Evolutionary conservation across 1,140 invertebrate genomes (phyloP), one percentile per base, ranked within the genome.

Genomic region (Polyergus mexicanus): DNA sequence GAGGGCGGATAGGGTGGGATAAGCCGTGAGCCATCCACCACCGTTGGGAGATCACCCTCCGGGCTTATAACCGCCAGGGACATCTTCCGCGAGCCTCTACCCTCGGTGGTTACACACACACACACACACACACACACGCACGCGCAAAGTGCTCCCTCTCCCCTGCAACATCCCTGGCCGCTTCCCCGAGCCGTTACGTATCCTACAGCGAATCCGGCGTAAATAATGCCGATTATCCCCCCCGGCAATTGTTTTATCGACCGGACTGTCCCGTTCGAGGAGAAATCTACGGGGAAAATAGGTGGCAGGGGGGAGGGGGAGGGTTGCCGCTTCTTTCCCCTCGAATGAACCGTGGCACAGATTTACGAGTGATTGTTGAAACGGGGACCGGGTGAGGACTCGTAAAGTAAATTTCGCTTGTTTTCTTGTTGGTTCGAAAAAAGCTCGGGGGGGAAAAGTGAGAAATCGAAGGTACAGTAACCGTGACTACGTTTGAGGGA

Each of bases 181-280:
- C 51, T 32, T 51, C 68, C 87, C 60, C 72, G 60, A 71, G 69
- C 84, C 83, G 58, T 86, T 81, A 71, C 91, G 89, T 94, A 94
- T 94, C 93, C 92, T 85, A 87, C 90, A 91, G 91, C 90, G 94
- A 94, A 94, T 94, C 93, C 93, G 91, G 93, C 94, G 93, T 95
- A 94, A 95, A 94, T 94, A 94, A 94, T 93, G 91, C 92, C 93
- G 94, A 94, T 95, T 94, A 95, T 95, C 93, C 93, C 92, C 92
- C 92, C 87, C 92, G 93, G 93, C 93, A 94, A 95, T 95, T 95
- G 94, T 94, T 95, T 95, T 95, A 95, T 95, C 94, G 94, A 95
- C 89, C 94, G 93, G 90, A 90, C 89, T 86, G 89, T 91, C 86
- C 81, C 84, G 77, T 85, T 86, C 87, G 58, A 86, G 72, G 80